Percentiles rank a stretch among this genome's conserved stretches.
Conservation (phyloP, 2,113 vertebrate species). For the Ctenodactylus gundi region DNA sequence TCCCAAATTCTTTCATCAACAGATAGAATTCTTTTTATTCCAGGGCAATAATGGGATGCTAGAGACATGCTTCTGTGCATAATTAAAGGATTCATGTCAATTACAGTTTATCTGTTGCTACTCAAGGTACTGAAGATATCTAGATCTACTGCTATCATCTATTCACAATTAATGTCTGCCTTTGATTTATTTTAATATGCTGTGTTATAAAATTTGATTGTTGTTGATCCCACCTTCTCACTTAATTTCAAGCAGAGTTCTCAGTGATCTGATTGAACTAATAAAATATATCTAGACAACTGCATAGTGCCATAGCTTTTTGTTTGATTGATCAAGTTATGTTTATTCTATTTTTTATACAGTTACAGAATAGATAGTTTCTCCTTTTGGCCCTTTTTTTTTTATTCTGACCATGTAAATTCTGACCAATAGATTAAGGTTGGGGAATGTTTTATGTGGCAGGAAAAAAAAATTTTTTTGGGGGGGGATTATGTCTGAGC, state of each 20-base stretch:
- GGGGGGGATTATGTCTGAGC: not conserved
- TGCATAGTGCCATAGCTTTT: not conserved
- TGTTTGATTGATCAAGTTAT: not conserved
- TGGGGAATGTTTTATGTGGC: not conserved
- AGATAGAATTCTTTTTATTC: constrained; percentile 44
- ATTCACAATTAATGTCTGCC: constrained; percentile 40
- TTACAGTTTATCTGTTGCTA: constrained; percentile 20
- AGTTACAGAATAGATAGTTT: not conserved
- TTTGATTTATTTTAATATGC: constrained; percentile 51
- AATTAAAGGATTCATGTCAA: constrained; percentile 53
- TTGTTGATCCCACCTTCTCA: constrained; percentile 31
- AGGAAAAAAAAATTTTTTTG: not conserved
- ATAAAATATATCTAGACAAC: not conserved
- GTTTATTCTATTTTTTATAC: not conserved
- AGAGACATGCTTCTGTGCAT: constrained; percentile 26
- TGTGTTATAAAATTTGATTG: constrained; percentile 51
- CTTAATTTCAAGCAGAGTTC: constrained; percentile 50
- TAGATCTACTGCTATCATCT: constrained; percentile 14
- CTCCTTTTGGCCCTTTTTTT: not conserved
- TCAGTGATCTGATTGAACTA: constrained; percentile 34
- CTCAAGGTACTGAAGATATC: not conserved
- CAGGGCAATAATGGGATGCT: constrained; percentile 8
- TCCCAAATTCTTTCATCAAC: constrained; percentile 22
- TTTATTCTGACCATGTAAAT: not conserved
- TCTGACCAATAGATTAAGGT: not conserved